Conservation (phyloP, 2,888 invertebrate genomes). For the Oconnorella tubifera region DNA sequence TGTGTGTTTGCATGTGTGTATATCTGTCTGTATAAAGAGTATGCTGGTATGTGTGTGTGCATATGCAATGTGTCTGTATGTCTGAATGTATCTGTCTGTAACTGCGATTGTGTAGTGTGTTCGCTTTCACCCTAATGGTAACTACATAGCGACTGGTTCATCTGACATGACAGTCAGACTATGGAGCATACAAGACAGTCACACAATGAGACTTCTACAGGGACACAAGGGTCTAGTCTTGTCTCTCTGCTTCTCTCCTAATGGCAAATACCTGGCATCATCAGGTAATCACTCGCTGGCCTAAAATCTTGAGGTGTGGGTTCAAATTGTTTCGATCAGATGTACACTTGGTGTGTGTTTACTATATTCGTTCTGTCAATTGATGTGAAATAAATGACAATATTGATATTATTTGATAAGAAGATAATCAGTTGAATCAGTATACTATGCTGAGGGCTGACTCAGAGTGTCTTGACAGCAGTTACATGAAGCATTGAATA, state of each 20-base stretch:
- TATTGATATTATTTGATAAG: too few species aligned
- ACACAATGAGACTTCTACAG: constrained; percentile 68
- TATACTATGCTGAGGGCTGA: too few species aligned
- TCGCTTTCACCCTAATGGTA: constrained; percentile 88
- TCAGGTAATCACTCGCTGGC: constrained; percentile 66
- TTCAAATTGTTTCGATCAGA: background rate
- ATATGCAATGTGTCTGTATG: too few species aligned
- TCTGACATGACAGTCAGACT: constrained; percentile 82
- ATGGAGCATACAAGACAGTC: constrained; percentile 81
- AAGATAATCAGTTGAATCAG: too few species aligned
- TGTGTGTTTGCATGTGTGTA: too few species aligned
- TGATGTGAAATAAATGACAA: too few species aligned
- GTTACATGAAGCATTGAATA: too few species aligned
- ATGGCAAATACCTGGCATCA: constrained; percentile 78
- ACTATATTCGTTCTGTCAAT: background rate
- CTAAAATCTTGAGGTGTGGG: background rate
- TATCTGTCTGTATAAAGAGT: too few species aligned
- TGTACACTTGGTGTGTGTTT: background rate
- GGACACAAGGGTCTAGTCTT: constrained; percentile 75
- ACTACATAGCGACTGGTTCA: constrained; percentile 84
- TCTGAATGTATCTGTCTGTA: too few species aligned
- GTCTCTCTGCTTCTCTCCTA: constrained; percentile 76
- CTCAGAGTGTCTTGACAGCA: too few species aligned
- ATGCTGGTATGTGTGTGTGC: too few species aligned
- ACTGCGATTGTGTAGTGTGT: constrained; percentile 70